phyloP scores from a whole-genome alignment of 2,888 invertebrate species.

The Brachyptera putata region DNA sequence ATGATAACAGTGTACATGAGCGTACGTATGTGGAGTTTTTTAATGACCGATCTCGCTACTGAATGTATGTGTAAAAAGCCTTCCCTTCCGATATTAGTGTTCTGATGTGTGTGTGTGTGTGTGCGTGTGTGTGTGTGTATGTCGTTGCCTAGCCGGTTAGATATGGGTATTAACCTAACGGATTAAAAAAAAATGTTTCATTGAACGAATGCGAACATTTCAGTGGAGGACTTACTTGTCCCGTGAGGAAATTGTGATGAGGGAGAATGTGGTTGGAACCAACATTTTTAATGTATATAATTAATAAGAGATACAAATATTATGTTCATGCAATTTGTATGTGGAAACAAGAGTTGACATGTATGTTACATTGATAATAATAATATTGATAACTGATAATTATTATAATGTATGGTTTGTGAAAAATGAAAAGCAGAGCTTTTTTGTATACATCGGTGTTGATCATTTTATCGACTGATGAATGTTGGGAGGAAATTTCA shows the following conservation, averaged over 20 bases:
- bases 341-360: no score
- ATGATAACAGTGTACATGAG: not conserved
- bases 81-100: not conserved
- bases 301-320: not conserved
- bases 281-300: not conserved
- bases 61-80: not conserved
- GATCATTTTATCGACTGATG: not conserved
- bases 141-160: not conserved
- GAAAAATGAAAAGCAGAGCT: conserved; percentile 7
- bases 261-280: not conserved
- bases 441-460: not conserved
- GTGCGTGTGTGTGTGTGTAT: not conserved
- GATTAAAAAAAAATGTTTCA: no score
- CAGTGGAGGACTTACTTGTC: no score
- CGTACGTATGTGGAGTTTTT: not conserved
- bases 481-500: no score
- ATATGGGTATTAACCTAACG: no score
- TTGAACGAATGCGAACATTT: no score
- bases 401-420: conserved; percentile 6
- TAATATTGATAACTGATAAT: not conserved
- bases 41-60: not conserved
- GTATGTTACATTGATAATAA: not conserved
- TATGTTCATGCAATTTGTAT: not conserved
- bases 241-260: not conserved
- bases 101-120: not conserved